Evolutionary conservation across 1,140 invertebrate genomes (phyloP), one percentile per base, ranked within the genome.

Genomic region (Papilio aristodemus): DNA sequence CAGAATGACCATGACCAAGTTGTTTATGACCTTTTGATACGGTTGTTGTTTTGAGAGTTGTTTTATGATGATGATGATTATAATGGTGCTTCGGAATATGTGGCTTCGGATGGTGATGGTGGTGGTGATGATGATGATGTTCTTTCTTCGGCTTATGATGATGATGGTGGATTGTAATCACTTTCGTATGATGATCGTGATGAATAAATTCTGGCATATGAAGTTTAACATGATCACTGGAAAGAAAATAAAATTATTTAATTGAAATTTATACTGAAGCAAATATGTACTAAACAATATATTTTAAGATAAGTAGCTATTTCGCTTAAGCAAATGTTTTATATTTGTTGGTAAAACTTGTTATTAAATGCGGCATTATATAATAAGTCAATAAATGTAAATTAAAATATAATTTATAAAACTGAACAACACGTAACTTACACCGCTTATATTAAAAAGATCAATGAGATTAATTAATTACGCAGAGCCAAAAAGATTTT

Each of bases 141-240:
- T 91, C 85, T 25, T 92, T 86, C 72, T 91, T 91, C 58, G 86
- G 83, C 67, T 90, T 89, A 41, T 91, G 86, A 50, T 91, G 80
- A 67, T 93, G 90, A 41, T 93, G 86, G 63, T 93, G 92, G 37
- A 93, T 90, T 36, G 91, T 92, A 25, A 94, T 90, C 36, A 92
- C 92, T 72, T 93, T 93, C 3, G 92, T 93, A 68, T 94, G 93
- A 67, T 92, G 85, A 46, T 93, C 91, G 69, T 93, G 93, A 41
- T 93, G 93, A 64, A 93, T 90, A 62, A 93, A 91, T 76, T 94
- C 91, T 7, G 93, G 93, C 0, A 94, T 88, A 74, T 93, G 88
- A 17, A 94, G 83, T 77, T 91, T 93, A 57, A 94, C 84, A 67
- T 93, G 91, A 25, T 93, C 86, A 70, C 93, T 94, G 87, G 64